Base-by-base conservation (phyloP, 2,113 vertebrate species). In the Apteryx mantelli region DNA sequence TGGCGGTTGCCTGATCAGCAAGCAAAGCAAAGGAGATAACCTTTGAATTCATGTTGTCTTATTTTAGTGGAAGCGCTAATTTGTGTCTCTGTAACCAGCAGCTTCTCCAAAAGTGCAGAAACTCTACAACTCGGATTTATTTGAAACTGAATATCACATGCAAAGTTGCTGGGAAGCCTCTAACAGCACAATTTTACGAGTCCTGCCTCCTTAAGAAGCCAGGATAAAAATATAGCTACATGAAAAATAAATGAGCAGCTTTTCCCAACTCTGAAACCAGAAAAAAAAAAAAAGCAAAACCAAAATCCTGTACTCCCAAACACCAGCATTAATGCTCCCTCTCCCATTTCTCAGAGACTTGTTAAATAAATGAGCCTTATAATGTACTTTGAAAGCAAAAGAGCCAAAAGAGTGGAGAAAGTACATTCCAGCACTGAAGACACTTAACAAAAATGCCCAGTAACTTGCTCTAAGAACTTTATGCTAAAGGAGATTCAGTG, bases 181-280 rank as follows among this genome's bases (percentile, higher is more conserved):
- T 26, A 70, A 60, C 50, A 81, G 71, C 92, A 65, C 0, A 0
- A 55, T 81, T 88, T 63, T 36, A 5, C 30, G 25, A 90, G 90
- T 68, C 48, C 79, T 92, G 79, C 68, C 86, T 93, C 90, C 68
- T 93, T 91, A 90, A 93, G 85, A 94, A 91, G 77, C 48, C 64
- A 38, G 32, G 74, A 58, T 95, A 78, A 95, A 95, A 95, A 93
- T 50, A 88, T 34, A 93, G 82, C 76, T 73, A 68, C 91, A 96
- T 96, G 79, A 97, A 97, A 97, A 96, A 97, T 97, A 95, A 95
- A 96, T 94, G 91, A 97, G 91, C 88, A 93, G 89, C 71, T 88
- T 88, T 94, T 86, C 69, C 85, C 58, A 64, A 95, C 68, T 95
- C 79, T 63, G 80, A 96, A 94, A 91, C 79, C 82, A 93, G n/a